Percentiles rank a stretch among this genome's conserved stretches.
phyloP scores from a whole-genome alignment of 2,797 vertebrate species.

The Peromyscus aztecus region DNA sequence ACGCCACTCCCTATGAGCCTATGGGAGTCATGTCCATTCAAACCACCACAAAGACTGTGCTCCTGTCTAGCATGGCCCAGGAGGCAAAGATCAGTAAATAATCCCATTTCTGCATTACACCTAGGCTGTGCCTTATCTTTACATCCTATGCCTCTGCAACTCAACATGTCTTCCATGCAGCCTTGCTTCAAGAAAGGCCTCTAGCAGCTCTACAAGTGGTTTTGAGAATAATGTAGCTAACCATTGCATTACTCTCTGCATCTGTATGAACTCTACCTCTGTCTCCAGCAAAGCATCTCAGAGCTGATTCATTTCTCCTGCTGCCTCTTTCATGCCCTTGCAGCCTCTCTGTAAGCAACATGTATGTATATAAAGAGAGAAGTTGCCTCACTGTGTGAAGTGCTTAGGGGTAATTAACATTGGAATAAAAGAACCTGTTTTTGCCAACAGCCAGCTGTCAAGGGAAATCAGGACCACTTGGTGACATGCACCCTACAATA shows the following conservation, averaged over 20 bases:
- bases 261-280: not conserved
- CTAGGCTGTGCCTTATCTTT: not conserved
- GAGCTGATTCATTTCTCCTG: not conserved
- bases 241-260: not conserved
- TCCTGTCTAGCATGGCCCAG: too few relatives aligned
- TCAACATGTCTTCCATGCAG: not conserved
- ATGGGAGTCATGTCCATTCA: not conserved
- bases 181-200: not conserved
- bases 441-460: not conserved
- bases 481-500: not conserved
- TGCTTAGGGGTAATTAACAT: not conserved
- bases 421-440: not conserved
- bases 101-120: too few relatives aligned
- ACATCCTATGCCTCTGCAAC: too few relatives aligned
- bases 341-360: not conserved
- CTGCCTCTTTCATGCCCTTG: not conserved
- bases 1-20: not conserved
- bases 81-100: too few relatives aligned
- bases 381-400: not conserved
- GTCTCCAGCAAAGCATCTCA: not conserved
- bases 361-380: not conserved
- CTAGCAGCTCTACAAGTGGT: not conserved
- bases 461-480: not conserved
- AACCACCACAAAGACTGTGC: not conserved
- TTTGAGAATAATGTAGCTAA: not conserved